A percentile compares a stretch with the other conserved stretches of the same genome.
Evolutionary conservation across 2,797 vertebrate species (phyloP).

Genomic region (Trachurus trachurus): DNA sequence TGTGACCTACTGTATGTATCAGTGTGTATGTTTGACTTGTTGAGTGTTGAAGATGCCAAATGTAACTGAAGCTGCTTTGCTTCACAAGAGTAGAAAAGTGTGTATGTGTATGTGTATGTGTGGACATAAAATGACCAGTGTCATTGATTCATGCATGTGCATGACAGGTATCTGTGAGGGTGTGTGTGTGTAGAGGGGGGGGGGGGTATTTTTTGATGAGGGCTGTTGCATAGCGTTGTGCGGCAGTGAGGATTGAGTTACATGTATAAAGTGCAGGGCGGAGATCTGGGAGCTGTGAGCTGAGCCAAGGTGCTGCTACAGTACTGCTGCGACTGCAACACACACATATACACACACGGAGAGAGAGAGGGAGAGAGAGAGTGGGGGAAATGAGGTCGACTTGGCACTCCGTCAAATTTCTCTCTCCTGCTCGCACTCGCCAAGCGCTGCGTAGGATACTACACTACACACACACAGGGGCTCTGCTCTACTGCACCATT

Average conservation of each 20-base stretch:
- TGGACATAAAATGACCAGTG: slow-evolving; percentile 1
- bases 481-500: slow-evolving; percentile 77
- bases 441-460: slow-evolving; percentile 75
- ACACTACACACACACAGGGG: slow-evolving; percentile 66
- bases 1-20: slow-evolving; percentile 41
- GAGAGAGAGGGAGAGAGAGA: not conserved
- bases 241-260: slow-evolving; percentile 73
- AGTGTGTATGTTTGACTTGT: slow-evolving; percentile 19
- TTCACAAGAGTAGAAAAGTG: slow-evolving; percentile 9
- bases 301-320: slow-evolving; percentile 73
- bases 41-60: slow-evolving; percentile 26
- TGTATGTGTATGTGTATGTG: slow-evolving; percentile 16
- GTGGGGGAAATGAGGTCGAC: slow-evolving; percentile 79
- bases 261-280: slow-evolving; percentile 79
- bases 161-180: not conserved
- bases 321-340: slow-evolving; percentile 74
- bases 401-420: slow-evolving; percentile 79
- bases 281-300: slow-evolving; percentile 73
- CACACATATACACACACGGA: slow-evolving; percentile 37
- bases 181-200: not conserved
- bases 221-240: slow-evolving; percentile 30
- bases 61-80: slow-evolving; percentile 36
- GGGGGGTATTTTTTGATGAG: slow-evolving; percentile 28
- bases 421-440: slow-evolving; percentile 62
- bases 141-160: slow-evolving; percentile 26